These are phyloP conservation scores for Xiphophorus couchianus DNA, from an alignment of 2,113 vertebrate species.

Conservation along the genomic window DNA sequence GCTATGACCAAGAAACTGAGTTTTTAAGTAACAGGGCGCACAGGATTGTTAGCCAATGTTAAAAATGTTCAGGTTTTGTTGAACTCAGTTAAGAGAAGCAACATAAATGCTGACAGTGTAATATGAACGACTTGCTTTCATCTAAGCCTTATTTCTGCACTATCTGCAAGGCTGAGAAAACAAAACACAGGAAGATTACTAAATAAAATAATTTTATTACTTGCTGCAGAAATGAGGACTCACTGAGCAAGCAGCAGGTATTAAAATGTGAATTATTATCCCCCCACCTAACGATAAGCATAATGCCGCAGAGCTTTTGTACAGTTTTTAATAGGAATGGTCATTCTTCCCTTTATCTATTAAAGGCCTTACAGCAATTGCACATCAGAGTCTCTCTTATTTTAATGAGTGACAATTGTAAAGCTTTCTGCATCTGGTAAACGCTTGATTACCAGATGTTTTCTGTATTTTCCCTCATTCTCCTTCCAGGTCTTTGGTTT, in stretches of 20 bases:
- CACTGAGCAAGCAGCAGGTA: conserved; percentile 35
- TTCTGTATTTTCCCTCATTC: background rate
- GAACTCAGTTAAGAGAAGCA: background rate
- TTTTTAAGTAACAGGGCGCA: background rate
- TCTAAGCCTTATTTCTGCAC: conserved; percentile 22
- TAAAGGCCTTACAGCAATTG: conserved; percentile 23
- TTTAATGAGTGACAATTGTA: background rate
- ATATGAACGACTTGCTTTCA: background rate
- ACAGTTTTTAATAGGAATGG: conserved; percentile 20
- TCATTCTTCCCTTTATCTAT: conserved; percentile 15
- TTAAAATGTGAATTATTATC: conserved; percentile 16
- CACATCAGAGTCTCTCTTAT: conserved; percentile 5
- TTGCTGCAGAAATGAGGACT: background rate
- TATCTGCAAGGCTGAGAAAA: conserved; percentile 23
- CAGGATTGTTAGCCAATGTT: background rate
- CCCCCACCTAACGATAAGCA: conserved; percentile 6
- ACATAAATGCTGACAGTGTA: background rate
- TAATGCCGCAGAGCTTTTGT: conserved; percentile 49
- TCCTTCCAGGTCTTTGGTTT: conserved; percentile 90
- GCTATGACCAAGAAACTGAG: background rate
- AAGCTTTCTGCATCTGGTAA: background rate
- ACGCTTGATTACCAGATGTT: background rate
- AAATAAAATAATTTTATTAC: background rate
- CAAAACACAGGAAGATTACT: background rate
- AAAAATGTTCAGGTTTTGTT: background rate